Evolutionary conservation across 2,113 vertebrate species (phyloP).

Genomic region (Steatornis caripensis): DNA sequence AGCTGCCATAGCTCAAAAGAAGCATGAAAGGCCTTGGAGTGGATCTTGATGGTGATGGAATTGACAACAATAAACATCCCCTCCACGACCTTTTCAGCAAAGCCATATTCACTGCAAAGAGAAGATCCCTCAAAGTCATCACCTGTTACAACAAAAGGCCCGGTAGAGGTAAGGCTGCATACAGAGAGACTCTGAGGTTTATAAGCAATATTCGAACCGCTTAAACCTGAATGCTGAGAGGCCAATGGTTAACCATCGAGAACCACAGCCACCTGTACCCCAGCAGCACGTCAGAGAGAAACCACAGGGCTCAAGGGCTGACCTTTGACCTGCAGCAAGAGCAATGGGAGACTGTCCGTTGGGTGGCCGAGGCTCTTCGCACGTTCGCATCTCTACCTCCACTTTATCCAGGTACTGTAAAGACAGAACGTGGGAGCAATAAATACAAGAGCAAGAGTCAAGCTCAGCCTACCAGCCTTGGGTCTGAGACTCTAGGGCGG

Average conservation of each 20-base stretch:
- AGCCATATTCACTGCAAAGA: conserved; percentile 90
- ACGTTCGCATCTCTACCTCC: conserved; percentile 97
- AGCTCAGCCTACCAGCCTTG: not conserved
- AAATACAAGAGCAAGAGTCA: not conserved
- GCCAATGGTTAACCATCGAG: not conserved
- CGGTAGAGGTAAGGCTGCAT: not conserved
- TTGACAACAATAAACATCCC: conserved; percentile 98
- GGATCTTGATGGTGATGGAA: conserved; percentile 96
- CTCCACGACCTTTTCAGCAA: conserved; percentile 98
- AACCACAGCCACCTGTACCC: not conserved
- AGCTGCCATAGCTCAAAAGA: conserved; percentile 98
- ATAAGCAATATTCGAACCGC: not conserved
- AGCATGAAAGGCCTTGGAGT: conserved; percentile 92
- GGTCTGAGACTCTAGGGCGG: not conserved
- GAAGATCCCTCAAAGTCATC: not conserved
- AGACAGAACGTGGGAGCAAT: not conserved
- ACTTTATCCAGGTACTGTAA: conserved; percentile 95
- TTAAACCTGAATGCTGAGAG: not conserved
- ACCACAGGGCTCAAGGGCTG: not conserved
- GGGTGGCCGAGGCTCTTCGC: conserved; percentile 92
- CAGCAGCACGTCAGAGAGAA: not conserved
- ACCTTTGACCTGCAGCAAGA: conserved; percentile 95
- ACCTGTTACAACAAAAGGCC: not conserved
- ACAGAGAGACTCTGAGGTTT: not conserved
- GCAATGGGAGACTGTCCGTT: conserved; percentile 98